These are phyloP conservation scores for Holacanthus passer DNA, from an alignment of 2,113 vertebrate species.

Conservation along the genomic window DNA sequence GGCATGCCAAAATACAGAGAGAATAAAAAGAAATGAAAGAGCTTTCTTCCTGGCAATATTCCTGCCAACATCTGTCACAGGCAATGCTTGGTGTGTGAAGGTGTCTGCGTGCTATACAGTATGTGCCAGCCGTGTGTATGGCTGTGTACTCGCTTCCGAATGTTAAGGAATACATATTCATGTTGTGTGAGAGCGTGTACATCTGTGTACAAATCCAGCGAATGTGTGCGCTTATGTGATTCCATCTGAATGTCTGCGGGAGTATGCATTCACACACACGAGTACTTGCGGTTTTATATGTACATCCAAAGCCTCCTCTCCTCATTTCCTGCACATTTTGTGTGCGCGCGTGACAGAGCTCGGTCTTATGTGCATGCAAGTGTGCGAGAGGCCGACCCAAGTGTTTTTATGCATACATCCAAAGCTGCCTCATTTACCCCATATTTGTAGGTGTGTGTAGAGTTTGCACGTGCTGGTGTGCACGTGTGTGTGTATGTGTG, in stretches of 20 bases:
- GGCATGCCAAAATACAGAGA: slow-evolving; percentile 81
- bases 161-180: slow-evolving; percentile 73
- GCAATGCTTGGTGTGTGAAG: slow-evolving; percentile 72
- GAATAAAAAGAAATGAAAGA: slow-evolving; percentile 79
- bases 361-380: slow-evolving; percentile 28
- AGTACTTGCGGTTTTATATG: slow-evolving; percentile 55
- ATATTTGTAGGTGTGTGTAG: slow-evolving; percentile 56
- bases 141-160: slow-evolving; percentile 52
- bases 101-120: slow-evolving; percentile 56
- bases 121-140: slow-evolving; percentile 50
- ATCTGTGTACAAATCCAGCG: slow-evolving; percentile 57
- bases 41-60: slow-evolving; percentile 80
- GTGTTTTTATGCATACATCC: slow-evolving; percentile 58
- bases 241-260: slow-evolving; percentile 59
- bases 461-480: slow-evolving; percentile 2
- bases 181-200: slow-evolving; percentile 51
- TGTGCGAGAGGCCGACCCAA: slow-evolving; percentile 37
- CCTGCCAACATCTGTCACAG: slow-evolving; percentile 84
- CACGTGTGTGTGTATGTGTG: slow-evolving; percentile 45
- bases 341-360: slow-evolving; percentile 21
- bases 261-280: slow-evolving; percentile 63
- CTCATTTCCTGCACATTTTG: slow-evolving; percentile 77
- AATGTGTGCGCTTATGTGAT: slow-evolving; percentile 53
- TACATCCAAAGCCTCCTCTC: slow-evolving; percentile 57
- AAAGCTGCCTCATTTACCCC: slow-evolving; percentile 68